Evolutionary conservation across 2,797 vertebrate genomes (phyloP).

Genomic region (Uromys caudimaculatus): DNA sequence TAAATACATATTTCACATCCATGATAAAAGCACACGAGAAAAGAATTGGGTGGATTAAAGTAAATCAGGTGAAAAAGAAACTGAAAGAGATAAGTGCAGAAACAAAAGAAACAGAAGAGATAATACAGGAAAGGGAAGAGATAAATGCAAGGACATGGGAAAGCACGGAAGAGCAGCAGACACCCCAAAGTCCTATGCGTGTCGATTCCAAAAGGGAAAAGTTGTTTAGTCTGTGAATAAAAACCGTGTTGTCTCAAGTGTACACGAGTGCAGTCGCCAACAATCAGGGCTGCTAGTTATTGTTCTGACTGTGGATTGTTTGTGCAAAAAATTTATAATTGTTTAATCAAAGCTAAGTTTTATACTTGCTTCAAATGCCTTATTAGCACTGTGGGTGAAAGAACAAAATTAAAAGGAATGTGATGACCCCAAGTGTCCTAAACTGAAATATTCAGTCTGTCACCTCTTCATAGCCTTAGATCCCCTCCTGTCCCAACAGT

Average conservation of each 20-base stretch:
- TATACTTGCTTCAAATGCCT: conserved; percentile 24
- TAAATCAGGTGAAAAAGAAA: conserved; percentile 36
- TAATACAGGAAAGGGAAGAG: conserved; percentile 29
- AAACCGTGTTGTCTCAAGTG: neutral
- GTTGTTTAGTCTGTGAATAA: neutral
- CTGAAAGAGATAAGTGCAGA: neutral
- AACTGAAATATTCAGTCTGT: neutral
- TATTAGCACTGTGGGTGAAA: neutral
- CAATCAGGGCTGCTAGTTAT: neutral
- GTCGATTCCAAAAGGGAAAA: neutral
- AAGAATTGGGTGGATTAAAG: conserved; percentile 31
- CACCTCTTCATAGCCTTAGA: neutral
- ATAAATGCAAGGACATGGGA: conserved; percentile 12
- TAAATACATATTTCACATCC: conserved; percentile 21
- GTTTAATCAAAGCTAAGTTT: neutral
- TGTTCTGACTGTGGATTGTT: neutral
- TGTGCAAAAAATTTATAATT: neutral
- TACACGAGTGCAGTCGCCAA: neutral
- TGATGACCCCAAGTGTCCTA: neutral
- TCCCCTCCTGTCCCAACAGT: neutral
- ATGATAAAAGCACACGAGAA: conserved; percentile 14
- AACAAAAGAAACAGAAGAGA: conserved; percentile 51
- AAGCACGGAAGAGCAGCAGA: neutral
- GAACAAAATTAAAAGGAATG: neutral
- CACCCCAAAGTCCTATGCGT: neutral